Evolutionary conservation across 2,797 vertebrate genomes (phyloP).

Genomic region (Telmatherina bonti): DNA sequence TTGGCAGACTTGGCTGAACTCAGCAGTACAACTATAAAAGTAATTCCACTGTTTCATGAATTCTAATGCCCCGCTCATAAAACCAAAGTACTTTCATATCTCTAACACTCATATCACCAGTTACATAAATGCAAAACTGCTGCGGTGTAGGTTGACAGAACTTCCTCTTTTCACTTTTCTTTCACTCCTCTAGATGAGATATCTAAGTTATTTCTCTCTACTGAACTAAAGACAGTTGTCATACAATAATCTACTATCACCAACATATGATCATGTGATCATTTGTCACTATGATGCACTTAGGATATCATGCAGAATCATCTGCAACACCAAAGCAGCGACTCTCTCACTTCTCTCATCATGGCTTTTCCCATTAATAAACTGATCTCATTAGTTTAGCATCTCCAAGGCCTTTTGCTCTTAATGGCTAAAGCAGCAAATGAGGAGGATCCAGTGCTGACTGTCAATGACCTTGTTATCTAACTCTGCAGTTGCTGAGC

Average conservation of each 20-base stretch:
- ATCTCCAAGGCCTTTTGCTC: constrained; percentile 10
- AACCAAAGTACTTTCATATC: constrained; percentile 15
- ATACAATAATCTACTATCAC: too few relatives aligned
- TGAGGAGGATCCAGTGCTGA: background rate
- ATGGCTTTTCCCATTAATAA: constrained; percentile 13
- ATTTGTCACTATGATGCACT: background rate
- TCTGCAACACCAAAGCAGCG: constrained; percentile 6
- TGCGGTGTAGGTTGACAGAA: too few relatives aligned
- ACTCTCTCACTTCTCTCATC: constrained; percentile 7
- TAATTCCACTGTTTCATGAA: constrained; percentile 46
- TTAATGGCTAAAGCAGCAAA: constrained; percentile 23
- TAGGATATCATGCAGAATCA: background rate
- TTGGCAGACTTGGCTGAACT: constrained; percentile 35
- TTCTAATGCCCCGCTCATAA: constrained; percentile 21
- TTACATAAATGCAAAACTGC: background rate
- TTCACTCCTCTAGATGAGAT: too few relatives aligned
- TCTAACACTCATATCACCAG: background rate
- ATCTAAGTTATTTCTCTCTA: too few relatives aligned
- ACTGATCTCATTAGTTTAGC: constrained; percentile 16
- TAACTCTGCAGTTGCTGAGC: constrained; percentile 28
- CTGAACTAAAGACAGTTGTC: too few relatives aligned
- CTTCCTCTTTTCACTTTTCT: too few relatives aligned
- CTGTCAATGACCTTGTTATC: constrained; percentile 44
- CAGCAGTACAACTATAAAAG: constrained; percentile 33
- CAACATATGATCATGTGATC: too few relatives aligned